Base-by-base conservation (phyloP, 2,797 vertebrate species). In the Anguilla obscura region DNA sequence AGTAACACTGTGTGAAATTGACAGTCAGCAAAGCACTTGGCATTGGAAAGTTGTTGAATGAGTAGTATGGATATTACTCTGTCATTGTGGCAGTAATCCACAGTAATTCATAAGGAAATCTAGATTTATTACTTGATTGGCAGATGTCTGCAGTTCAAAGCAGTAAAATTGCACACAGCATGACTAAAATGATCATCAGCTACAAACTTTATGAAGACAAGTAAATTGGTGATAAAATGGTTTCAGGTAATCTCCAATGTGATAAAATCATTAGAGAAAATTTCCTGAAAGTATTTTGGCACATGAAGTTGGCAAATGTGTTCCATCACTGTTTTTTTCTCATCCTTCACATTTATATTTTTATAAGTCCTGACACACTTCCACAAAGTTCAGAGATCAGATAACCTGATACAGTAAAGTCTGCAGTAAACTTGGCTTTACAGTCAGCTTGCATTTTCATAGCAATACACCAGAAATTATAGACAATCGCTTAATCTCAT, bases 401-500 rank as follows among this genome's bases (percentile, higher is more conserved):
- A 85, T 16, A 56, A 2, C 8, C 7, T 85, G 27, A 10, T n/a
- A 21, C 30, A 76, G 33, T 76, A 36, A 71, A 86, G 12, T 86
- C 9, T 21, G 40, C 21, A 56, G 9, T 85, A 52, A 84, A 71
- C 48, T 84, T 48, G 60, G 48, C n/a, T 71, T 85, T 84, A 50
- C 63, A 85, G 40, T 88, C 83, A 30, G 58, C 12, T 71, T 85
- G 66, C 3, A 16, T 33, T 71, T 24, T 50, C 56, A 83, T 54
- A 3, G 48, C 66, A 54, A 48, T 86, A 48, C 10, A 86, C 69
- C 86, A 56, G 69, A 86, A 54, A 85, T 24, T 54, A 86, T 86
- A 27, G n/a, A 27, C n/a, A 30, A 79, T 79, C 74, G 33, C 9
- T 36, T 40, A 79, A 48, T 80, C 5, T 48, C 76, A 48, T 45